Evolutionary conservation across 2,113 vertebrate species (phyloP).

Genomic region (Acrocephalus kingi): DNA sequence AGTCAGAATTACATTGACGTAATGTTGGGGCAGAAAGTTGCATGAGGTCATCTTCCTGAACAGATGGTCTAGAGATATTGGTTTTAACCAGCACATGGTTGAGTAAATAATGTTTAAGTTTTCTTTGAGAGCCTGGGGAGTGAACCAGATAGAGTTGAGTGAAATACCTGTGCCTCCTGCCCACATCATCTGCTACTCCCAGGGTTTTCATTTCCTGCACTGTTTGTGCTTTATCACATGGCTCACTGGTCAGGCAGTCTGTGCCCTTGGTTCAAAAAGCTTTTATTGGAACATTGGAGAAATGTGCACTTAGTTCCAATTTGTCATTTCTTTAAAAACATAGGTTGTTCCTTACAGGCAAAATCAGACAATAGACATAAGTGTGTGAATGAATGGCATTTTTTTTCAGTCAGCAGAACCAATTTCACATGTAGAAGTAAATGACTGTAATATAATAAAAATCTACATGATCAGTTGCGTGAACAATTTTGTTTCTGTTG

Average conservation of each 20-base stretch:
- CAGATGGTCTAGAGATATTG: slow-evolving; percentile 79
- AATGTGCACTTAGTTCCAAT: slow-evolving; percentile 14
- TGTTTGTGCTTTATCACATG: slow-evolving; percentile 77
- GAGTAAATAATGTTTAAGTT: slow-evolving; percentile 78
- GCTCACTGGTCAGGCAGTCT: slow-evolving; percentile 74
- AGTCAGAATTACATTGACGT: slow-evolving; percentile 58
- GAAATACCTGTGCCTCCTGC: slow-evolving; percentile 74
- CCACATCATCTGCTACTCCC: slow-evolving; percentile 78
- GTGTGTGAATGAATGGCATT: neutral
- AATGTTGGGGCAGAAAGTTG: slow-evolving; percentile 45
- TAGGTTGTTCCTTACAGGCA: neutral
- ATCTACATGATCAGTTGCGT: neutral
- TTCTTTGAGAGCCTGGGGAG: slow-evolving; percentile 75
- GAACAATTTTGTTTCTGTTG: neutral
- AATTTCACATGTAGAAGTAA: neutral
- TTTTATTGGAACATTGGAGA: slow-evolving; percentile 20
- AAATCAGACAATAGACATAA: neutral
- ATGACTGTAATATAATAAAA: neutral
- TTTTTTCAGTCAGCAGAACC: neutral
- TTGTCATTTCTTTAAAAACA: neutral
- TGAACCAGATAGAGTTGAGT: slow-evolving; percentile 68
- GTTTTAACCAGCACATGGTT: slow-evolving; percentile 74
- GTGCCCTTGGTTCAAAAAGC: slow-evolving; percentile 69
- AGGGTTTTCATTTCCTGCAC: slow-evolving; percentile 83
- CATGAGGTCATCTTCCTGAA: slow-evolving; percentile 75